These are phyloP conservation scores for Anthopleura sola DNA, from an alignment of 64 coral and sea anemone genomes.

Conservation along the genomic window DNA sequence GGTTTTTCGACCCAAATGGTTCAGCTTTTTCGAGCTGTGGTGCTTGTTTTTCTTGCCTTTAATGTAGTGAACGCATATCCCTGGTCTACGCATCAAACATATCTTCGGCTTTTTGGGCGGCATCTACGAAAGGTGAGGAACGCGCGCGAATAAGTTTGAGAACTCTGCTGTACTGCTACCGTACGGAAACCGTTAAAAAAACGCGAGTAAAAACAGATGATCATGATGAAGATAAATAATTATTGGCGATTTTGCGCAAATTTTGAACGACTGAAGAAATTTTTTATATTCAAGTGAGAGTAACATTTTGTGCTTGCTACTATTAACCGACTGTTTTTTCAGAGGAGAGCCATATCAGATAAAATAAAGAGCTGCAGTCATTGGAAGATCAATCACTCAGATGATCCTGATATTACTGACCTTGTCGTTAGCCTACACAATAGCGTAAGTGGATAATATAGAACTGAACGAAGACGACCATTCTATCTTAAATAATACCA, in stretches of 20 bases:
- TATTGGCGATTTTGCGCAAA: too few relatives aligned
- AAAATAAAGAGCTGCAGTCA: conserved; percentile 47
- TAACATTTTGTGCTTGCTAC: not conserved
- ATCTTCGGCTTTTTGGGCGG: not conserved
- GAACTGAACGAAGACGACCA: too few relatives aligned
- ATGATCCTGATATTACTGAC: conserved; percentile 47
- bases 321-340: not conserved
- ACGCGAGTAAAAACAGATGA: too few relatives aligned
- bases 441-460: conserved; percentile 15
- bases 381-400: conserved; percentile 44
- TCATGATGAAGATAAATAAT: too few relatives aligned
- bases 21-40: not conserved
- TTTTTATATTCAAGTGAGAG: too few relatives aligned
- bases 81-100: not conserved
- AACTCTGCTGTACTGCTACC: too few relatives aligned
- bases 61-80: not conserved
- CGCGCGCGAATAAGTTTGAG: too few relatives aligned
- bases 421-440: conserved; percentile 25
- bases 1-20: not conserved
- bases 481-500: too few relatives aligned
- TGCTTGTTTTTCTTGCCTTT: not conserved
- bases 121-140: not conserved
- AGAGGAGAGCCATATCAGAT: conserved; percentile 3
- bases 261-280: too few relatives aligned
- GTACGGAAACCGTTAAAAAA: too few relatives aligned